Conservation (phyloP, 2,797 vertebrate species). For the Anableps anableps region DNA sequence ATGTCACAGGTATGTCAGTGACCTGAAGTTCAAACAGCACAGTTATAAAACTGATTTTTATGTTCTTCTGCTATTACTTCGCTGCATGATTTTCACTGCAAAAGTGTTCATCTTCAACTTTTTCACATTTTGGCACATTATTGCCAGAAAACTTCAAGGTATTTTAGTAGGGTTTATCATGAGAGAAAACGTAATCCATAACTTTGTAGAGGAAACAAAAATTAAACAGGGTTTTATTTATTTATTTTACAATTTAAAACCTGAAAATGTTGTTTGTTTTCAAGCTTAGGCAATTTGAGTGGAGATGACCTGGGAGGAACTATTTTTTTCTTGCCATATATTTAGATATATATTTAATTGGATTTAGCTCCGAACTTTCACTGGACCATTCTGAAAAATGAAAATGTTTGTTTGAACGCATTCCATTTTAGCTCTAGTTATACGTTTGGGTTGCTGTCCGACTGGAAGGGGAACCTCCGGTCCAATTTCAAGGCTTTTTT, state of each 20-base stretch:
- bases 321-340: neutral
- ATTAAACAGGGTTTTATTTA: neutral
- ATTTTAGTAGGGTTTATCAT: neutral
- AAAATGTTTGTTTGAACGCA: neutral
- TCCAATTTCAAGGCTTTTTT: neutral
- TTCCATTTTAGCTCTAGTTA: neutral
- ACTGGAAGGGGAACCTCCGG: neutral
- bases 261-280: neutral
- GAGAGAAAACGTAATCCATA: neutral
- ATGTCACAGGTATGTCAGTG: conserved; percentile 91
- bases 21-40: conserved; percentile 28
- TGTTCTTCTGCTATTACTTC: neutral
- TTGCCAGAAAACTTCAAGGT: neutral
- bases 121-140: neutral
- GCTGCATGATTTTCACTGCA: conserved; percentile 1
- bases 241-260: neutral
- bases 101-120: neutral
- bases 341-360: neutral
- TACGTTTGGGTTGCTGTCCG: neutral
- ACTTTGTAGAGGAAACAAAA: neutral
- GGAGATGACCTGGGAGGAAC: neutral
- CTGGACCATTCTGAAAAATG: neutral
- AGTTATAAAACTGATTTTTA: conserved; percentile 6
- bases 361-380: neutral
- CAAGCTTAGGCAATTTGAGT: neutral